Evolutionary conservation across 2,113 vertebrate genomes (phyloP), one percentile per base, ranked within the genome.

Genomic region (Oryzias celebensis): DNA sequence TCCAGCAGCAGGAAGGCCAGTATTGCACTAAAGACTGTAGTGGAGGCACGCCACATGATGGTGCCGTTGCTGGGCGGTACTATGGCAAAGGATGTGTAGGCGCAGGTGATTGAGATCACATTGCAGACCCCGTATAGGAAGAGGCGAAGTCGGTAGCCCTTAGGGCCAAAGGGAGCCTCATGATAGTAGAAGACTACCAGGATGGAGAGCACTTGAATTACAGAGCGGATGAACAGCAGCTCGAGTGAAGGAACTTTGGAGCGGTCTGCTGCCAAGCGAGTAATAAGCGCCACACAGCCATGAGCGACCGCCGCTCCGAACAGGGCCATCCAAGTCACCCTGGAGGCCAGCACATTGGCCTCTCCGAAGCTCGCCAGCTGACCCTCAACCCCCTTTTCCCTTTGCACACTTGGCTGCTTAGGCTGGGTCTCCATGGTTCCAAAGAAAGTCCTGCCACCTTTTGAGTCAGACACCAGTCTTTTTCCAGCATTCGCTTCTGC

Each of bases 21-120:
- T 68, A 98, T 71, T 16, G 95, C 96, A 79, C 96, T 99, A 84
- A 98, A 99, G 42, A 96, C 94, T 0, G 97, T 99, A 57, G 96
- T 98, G 55, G 95, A 96, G 55, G 96, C 96, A 50, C 96, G 94
- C 96, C 96, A 98, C 96, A 98, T 98, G 62, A 96, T 92, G 82
- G 97, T 98, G 55, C 95, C 97, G 0, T 98, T 99, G 75, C 96
- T 98, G 58, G 97, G 97, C 1, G 96, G 94, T 58, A 98, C 96
- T 45, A 99, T 98, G 52, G 97, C 93, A 71, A 99, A 99, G n/a
- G 96, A 97, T 1, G 97, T 98, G 62, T 98, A 99, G 78, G 97
- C 96, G 83, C 97, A 99, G 46, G 96, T 98, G 87, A 99, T 98
- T 5, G 97, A 98, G 79, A 99, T 95, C 51, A 98, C 96, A 4